Percentiles rank a stretch among this genome's conserved stretches.
These are phyloP conservation scores for Xanthorhoe designata DNA, from an alignment of 2,888 invertebrate genomes.

Conservation along the genomic window DNA sequence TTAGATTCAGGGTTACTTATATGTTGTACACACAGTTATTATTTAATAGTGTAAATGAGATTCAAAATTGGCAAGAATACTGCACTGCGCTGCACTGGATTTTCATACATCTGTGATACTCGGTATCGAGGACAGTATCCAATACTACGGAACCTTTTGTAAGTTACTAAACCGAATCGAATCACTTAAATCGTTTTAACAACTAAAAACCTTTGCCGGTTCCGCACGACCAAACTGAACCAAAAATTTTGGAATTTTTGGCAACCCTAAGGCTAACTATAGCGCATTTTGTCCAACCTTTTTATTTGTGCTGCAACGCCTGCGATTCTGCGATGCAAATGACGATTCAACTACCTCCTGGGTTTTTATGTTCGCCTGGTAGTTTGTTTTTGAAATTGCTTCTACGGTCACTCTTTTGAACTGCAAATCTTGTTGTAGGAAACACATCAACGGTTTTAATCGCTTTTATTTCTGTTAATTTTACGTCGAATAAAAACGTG, in stretches of 20 bases:
- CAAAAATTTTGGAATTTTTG: neutral
- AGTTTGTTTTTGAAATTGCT: slow-evolving; percentile 42
- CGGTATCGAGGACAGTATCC: too few species aligned
- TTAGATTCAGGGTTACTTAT: slow-evolving; percentile 10
- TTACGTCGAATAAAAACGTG: neutral
- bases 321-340: slow-evolving; percentile 50
- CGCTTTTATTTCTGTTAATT: neutral
- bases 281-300: slow-evolving; percentile 25
- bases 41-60: neutral
- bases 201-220: too few species aligned
- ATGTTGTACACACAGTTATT: too few species aligned
- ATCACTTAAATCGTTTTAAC: neutral
- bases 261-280: slow-evolving; percentile 23
- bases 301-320: slow-evolving; percentile 40
- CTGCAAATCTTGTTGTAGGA: neutral
- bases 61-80: too few species aligned
- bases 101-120: too few species aligned
- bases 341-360: slow-evolving; percentile 47
- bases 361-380: slow-evolving; percentile 54
- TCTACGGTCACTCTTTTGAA: slow-evolving; percentile 22
- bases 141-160: too few species aligned
- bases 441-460: neutral
- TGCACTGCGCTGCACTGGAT: too few species aligned
- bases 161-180: too few species aligned
- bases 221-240: neutral